These are phyloP conservation scores for Ptilodon capucinus DNA, from an alignment of 2,888 invertebrate species.

Conservation along the genomic window DNA sequence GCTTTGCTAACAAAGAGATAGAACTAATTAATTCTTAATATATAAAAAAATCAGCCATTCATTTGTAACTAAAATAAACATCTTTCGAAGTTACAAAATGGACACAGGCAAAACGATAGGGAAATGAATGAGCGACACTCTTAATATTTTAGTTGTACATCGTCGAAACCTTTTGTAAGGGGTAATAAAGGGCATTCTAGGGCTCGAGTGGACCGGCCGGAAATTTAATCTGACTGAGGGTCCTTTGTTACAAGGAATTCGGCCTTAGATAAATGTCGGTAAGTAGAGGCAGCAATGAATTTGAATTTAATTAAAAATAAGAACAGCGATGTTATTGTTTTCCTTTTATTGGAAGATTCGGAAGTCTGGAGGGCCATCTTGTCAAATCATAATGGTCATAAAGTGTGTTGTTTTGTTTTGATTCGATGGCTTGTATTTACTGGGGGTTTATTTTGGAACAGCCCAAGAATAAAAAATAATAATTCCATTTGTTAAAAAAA, in stretches of 20 bases:
- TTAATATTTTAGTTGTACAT: conserved; percentile 70
- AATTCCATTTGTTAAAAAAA: too few relatives aligned
- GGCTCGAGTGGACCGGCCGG: conserved; percentile 74
- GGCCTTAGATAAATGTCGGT: conserved; percentile 73
- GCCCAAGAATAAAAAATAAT: too few relatives aligned
- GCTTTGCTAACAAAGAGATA: too few relatives aligned
- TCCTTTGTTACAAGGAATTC: conserved; percentile 70
- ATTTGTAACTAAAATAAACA: too few relatives aligned
- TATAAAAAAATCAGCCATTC: too few relatives aligned
- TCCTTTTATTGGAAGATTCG: conserved; percentile 22
- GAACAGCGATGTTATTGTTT: conserved; percentile 54
- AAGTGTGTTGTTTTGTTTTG: conserved; percentile 31
- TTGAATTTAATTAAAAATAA: conserved; percentile 76
- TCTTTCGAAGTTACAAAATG: conserved; percentile 35
- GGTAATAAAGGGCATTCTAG: conserved; percentile 77
- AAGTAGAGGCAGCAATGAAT: conserved; percentile 58
- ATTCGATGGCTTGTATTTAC: conserved; percentile 16
- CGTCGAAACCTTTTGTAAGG: conserved; percentile 65
- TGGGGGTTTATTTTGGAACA: background rate
- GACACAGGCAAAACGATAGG: conserved; percentile 51
- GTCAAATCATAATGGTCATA: conserved; percentile 35
- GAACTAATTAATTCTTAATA: too few relatives aligned
- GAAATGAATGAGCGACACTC: conserved; percentile 63
- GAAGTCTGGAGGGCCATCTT: conserved; percentile 33
- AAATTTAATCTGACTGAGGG: conserved; percentile 77